Conservation (phyloP, 2,797 vertebrate species). For the Streptopelia turtur region DNA sequence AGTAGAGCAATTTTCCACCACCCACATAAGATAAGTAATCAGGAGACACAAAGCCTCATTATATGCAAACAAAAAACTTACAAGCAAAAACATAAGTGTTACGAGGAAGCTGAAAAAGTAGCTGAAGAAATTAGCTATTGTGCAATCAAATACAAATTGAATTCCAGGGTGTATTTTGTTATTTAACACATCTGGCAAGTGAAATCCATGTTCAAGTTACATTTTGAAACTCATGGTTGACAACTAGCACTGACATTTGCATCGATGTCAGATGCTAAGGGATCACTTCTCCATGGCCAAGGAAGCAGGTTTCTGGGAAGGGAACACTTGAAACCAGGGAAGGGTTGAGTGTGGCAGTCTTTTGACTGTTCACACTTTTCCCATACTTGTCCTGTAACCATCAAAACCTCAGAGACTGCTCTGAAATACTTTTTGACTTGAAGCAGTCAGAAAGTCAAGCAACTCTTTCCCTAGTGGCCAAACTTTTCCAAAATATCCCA, state of each 20-base stretch:
- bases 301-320: neutral
- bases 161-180: constrained; percentile 6
- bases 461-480: neutral
- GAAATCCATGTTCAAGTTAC: neutral
- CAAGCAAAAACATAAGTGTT: constrained; percentile 45
- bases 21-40: constrained; percentile 64
- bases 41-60: constrained; percentile 53
- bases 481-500: neutral
- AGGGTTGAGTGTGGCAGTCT: neutral
- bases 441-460: neutral
- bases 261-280: neutral
- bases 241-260: rapidly evolving
- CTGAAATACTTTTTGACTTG: neutral
- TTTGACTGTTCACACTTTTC: neutral
- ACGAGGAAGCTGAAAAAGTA: constrained; percentile 51
- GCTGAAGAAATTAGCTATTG: constrained; percentile 33
- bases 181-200: neutral
- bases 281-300: neutral
- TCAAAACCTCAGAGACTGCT: neutral
- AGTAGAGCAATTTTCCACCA: constrained; percentile 56
- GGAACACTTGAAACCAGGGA: neutral
- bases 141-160: constrained; percentile 27
- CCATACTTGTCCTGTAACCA: neutral
- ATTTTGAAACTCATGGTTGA: neutral
- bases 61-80: constrained; percentile 61